Base-by-base conservation (phyloP, 2,888 invertebrate species). In the Dicyrtomina minuta region DNA sequence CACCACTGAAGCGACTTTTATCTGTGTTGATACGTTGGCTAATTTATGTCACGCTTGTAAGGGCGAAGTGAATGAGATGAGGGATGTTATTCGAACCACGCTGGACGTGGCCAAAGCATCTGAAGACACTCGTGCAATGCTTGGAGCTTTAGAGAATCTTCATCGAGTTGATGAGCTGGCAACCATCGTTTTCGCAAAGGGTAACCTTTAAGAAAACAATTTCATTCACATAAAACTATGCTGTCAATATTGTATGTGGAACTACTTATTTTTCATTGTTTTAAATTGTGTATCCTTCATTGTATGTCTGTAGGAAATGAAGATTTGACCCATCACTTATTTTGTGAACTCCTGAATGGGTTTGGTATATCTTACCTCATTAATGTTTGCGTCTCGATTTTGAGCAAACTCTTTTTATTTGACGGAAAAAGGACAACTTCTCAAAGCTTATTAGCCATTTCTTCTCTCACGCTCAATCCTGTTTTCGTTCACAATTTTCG, bases 61-160 rank as follows among this genome's bases (percentile, higher is more conserved):
- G 70, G 78, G 78, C 26, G 78, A 78, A 68, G 72, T 75, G 17
- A 77, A 76, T 65, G 78, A 78, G 70, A 74, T 78, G 76, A 44
- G 78, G 44, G 78, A 78, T 66, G 75, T 78, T 4, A 78, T 78
- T 41, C 61, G 78, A 46, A 77, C 77, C 15, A 77, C 78, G 10
- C 66, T 78, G 62, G 77, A 78, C 53, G 78, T 78, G 17, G 78
- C 78, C 1, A 78, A 78, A 53, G 72, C 77, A 8, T 73, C 75
- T 0, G 78, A 78, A 71, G 78, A 78, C 58, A 78, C 77, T 1
- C 61, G 78, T 24, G 77, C 78, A 10, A 75, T 77, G 75, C 55
- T 77, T 13, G 76, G 75, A 51, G 77, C 77, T n/a, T 65, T 78
- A 5, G 72, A 77, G 43, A 77, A 78, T 68, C 56, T 78, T 20